Percentiles rank a stretch among this genome's conserved stretches.
Conservation (phyloP, 1,140 invertebrate genomes). For the Brachionus rubens region DNA sequence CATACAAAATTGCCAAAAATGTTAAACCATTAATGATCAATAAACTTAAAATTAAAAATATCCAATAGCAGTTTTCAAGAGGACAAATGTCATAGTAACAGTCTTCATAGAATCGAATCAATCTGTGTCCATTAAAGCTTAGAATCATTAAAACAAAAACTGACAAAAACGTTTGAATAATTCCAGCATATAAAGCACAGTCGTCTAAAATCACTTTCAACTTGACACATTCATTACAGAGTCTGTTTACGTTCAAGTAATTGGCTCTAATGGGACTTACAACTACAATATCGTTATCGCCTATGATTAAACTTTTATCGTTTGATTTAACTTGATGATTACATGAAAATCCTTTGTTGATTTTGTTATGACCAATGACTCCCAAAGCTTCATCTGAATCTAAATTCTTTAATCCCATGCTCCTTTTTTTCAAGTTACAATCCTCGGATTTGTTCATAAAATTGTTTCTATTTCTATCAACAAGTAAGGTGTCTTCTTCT, state of each 20-base stretch:
- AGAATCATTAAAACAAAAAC: neutral
- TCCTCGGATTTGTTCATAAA: too few relatives aligned
- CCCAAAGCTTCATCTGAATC: too few relatives aligned
- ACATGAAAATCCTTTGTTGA: too few relatives aligned
- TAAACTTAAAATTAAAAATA: neutral
- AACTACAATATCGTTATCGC: neutral
- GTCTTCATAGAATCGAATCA: neutral
- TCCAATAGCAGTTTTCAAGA: neutral
- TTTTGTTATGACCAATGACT: too few relatives aligned
- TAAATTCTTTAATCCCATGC: too few relatives aligned
- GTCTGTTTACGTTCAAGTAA: neutral
- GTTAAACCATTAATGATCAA: neutral
- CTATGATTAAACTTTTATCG: neutral
- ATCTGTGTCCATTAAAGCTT: neutral
- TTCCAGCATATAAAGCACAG: neutral
- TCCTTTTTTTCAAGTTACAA: too few relatives aligned
- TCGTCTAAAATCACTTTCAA: neutral
- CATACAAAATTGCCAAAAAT: neutral
- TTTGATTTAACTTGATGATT: neutral
- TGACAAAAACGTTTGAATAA: neutral
- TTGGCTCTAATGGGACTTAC: slow-evolving; percentile 4
- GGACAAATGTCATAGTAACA: neutral
- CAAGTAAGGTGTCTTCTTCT: too few relatives aligned
- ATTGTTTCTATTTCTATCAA: too few relatives aligned
- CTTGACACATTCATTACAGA: neutral